These are phyloP conservation scores for Apis dorsata DNA, from an alignment of 1,140 invertebrate genomes.

Conservation along the genomic window DNA sequence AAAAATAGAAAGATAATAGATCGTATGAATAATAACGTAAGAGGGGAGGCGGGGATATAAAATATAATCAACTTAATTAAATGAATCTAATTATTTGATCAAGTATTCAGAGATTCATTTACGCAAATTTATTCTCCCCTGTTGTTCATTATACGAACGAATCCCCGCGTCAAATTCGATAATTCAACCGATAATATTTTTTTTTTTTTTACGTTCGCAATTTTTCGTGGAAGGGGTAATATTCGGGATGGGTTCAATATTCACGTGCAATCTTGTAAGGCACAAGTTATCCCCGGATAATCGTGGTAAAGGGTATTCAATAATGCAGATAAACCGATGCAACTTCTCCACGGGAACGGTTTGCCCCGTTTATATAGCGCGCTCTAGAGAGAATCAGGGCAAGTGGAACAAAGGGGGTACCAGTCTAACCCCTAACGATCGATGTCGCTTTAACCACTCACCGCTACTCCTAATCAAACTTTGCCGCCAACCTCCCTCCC, in stretches of 20 bases:
- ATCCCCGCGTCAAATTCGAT: no score
- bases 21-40: no score
- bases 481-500: background rate
- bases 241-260: conserved; percentile 18
- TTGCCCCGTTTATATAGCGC: conserved; percentile 34
- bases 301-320: conserved; percentile 39
- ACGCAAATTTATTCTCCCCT: no score
- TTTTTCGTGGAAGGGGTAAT: background rate
- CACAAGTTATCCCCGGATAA: conserved; percentile 34
- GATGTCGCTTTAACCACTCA: conserved; percentile 39
- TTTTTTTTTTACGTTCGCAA: no score
- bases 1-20: no score
- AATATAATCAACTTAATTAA: no score
- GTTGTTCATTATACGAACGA: no score
- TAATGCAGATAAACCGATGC: conserved; percentile 40
- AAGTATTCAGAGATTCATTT: no score
- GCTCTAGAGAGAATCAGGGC: background rate
- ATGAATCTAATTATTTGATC: no score
- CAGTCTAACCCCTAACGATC: conserved; percentile 25
- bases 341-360: conserved; percentile 24
- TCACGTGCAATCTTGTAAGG: conserved; percentile 29
- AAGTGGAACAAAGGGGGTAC: background rate
- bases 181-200: no score
- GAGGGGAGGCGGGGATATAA: no score
- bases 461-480: conserved; percentile 27